Evolutionary conservation across 2,113 vertebrate genomes (phyloP).

Genomic region (Sturnus vulgaris): DNA sequence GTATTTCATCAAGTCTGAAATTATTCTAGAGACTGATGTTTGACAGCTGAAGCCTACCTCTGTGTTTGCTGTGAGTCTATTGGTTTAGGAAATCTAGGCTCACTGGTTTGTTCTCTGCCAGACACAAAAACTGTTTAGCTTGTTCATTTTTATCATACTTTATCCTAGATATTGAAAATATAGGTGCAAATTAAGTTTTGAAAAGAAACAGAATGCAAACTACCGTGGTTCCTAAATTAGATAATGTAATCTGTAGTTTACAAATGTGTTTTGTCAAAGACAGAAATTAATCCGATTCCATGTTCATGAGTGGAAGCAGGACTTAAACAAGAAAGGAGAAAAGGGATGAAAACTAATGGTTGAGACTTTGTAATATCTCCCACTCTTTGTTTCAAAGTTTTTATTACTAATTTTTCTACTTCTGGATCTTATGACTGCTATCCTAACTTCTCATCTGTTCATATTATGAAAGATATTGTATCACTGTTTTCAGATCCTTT

Average conservation of each 20-base stretch:
- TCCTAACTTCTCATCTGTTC: background rate
- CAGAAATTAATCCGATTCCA: background rate
- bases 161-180: background rate
- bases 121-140: background rate
- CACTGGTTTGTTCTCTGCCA: background rate
- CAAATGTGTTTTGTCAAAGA: background rate
- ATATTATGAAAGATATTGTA: background rate
- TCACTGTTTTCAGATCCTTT: background rate
- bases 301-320: background rate
- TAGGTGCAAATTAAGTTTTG: background rate
- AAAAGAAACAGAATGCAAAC: background rate
- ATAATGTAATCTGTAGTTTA: background rate
- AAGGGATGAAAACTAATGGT: background rate
- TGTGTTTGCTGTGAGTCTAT: background rate
- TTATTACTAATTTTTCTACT: background rate
- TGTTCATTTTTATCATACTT: background rate
- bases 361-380: background rate
- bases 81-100: background rate
- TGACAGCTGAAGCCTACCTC: background rate
- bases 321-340: background rate
- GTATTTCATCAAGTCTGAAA: background rate
- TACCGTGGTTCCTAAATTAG: background rate
- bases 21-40: background rate
- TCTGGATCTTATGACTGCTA: background rate
- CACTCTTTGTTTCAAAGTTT: background rate